A percentile compares a stretch with the other conserved stretches of the same genome.
These are phyloP conservation scores for Cheilosia vernalis DNA, from an alignment of 2,888 invertebrate species.

Conservation along the genomic window DNA sequence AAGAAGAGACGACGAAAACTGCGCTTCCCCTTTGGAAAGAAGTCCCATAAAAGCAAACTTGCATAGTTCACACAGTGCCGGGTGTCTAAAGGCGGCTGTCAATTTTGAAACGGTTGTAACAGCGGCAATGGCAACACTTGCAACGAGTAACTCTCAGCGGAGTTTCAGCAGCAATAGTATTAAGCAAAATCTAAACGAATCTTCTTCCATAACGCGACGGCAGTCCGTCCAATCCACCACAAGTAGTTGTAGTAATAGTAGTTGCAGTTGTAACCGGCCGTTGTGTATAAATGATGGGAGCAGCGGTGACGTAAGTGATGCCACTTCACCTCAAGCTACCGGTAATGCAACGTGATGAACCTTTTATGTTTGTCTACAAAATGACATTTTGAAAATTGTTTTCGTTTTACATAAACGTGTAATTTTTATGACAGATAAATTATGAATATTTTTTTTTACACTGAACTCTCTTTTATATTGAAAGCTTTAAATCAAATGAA, in stretches of 20 bases:
- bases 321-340: constrained; percentile 31
- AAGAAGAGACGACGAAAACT: constrained; percentile 78
- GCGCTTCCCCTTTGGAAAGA: constrained; percentile 78
- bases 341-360: constrained; percentile 51
- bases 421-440: constrained; percentile 22
- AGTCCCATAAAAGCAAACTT: constrained; percentile 77
- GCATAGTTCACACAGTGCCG: constrained; percentile 76
- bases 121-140: constrained; percentile 54
- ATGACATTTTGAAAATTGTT: constrained; percentile 37
- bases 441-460: constrained; percentile 14
- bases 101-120: constrained; percentile 57
- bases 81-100: constrained; percentile 59
- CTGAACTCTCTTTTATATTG: constrained; percentile 2
- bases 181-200: constrained; percentile 65
- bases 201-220: constrained; percentile 61
- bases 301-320: constrained; percentile 48
- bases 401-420: neutral
- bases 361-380: constrained; percentile 19
- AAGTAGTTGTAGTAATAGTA: constrained; percentile 64
- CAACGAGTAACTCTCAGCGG: constrained; percentile 30
- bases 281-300: constrained; percentile 46
- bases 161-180: constrained; percentile 57
- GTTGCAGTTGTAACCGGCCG: constrained; percentile 37
- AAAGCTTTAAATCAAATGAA: constrained; percentile 2
- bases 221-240: constrained; percentile 59